Evolutionary conservation across 2,113 vertebrate genomes (phyloP), one percentile per base, ranked within the genome.

Genomic region (Suncus etruscus): DNA sequence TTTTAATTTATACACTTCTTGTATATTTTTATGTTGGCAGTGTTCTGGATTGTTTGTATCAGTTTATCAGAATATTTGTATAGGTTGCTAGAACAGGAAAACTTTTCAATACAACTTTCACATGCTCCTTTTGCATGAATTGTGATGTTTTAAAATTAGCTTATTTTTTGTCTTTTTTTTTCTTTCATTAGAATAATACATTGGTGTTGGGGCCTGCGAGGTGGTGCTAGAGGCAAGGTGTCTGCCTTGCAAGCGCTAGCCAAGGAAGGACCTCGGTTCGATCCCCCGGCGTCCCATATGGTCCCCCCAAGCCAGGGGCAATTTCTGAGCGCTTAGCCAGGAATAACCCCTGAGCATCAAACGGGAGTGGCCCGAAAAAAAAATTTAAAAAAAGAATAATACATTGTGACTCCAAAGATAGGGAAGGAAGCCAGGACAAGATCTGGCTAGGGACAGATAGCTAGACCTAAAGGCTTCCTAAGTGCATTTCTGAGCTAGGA

Each of bases 361-460:
- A n/a, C n/a, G n/a, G n/a, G n/a, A n/a, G n/a, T n/a, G n/a, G n/a
- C n/a, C n/a, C n/a, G n/a, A n/a, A n/a, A n/a, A n/a, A 1, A 0
- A 6, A 18, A 20, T 48, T 87, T 16, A 65, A 39, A 69, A 77
- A 92, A 72, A 29, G 27, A 54, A 51, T 51, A 51, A 51, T 51
- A 51, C 51, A n/a, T n/a, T n/a, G n/a, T 39, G 39, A 39, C 39
- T 90, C 24, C 74, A 32, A 77, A 84, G 90, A 75, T n/a, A n/a
- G 27, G 11, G 4, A 10, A 61, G 0, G 61, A 81, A n/a, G 25
- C 12, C 31, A 14, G 8, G 11, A 48, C 25, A 48, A 45, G 16
- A 85, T 18, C 12, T 27, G 29, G 4, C 1, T 31, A 1, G 14
- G 1, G 63, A 6, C 1, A n/a, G 6, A 58, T 18, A 48, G 1